Base-by-base conservation (phyloP, 2,888 invertebrate genomes). In the Hypena proboscidalis region DNA sequence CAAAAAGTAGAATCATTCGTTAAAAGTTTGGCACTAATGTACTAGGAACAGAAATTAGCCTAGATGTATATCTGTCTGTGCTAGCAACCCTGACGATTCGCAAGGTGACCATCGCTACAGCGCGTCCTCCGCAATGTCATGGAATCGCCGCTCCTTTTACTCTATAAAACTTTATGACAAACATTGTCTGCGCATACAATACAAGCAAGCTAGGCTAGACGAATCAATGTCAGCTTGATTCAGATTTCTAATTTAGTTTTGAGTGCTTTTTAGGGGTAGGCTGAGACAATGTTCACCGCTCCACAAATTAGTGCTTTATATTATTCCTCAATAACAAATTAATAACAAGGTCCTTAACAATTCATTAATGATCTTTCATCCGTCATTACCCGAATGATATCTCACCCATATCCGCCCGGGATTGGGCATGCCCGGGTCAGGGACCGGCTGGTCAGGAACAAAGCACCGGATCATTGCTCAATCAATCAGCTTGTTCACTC, bases 121-220 rank as follows among this genome's bases (percentile, higher is more conserved):
- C 9, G 27, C 22, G 37, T 7, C 37, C 29, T 37, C 27, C 3
- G 9, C 27, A 37, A 37, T 29, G 15, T 37, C 29, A 37, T 15
- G 37, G 29, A 36, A 27, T 14, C 27, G 37, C 29, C 29, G 8
- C 37, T 37, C 37, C 37, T 36, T n/a, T n/a, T n/a, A n/a, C n/a
- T n/a, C n/a, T n/a, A n/a, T n/a, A n/a, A n/a, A n/a, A n/a, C n/a
- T n/a, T n/a, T n/a, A n/a, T n/a, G n/a, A n/a, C n/a, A n/a, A n/a
- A n/a, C n/a, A n/a, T n/a, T n/a, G n/a, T n/a, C n/a, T n/a, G n/a
- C n/a, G n/a, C n/a, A n/a, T n/a, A n/a, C n/a, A n/a, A n/a, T n/a
- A n/a, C n/a, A n/a, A n/a, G n/a, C n/a, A n/a, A n/a, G n/a, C n/a
- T n/a, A n/a, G n/a, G n/a, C n/a, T n/a, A n/a, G n/a, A n/a, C n/a